phyloP scores from a whole-genome alignment of 2,888 invertebrate genomes.

The Acleris literana region DNA sequence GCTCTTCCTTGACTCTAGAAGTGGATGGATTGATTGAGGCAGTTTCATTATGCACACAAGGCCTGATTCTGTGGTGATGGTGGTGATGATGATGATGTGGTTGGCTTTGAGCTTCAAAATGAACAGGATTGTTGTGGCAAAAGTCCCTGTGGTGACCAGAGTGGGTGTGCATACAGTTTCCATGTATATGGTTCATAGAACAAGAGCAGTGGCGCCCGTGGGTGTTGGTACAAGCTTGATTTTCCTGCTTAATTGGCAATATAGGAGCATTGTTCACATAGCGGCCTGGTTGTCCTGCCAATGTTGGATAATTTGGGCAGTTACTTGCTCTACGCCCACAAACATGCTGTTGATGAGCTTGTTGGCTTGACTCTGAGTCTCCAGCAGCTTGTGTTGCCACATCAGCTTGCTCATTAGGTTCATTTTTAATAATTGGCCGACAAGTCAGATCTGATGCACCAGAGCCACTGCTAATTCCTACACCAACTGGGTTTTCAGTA shows the following conservation, averaged over 20 bases:
- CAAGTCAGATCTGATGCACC: constrained; percentile 41
- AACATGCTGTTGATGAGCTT: constrained; percentile 38
- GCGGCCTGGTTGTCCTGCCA: constrained; percentile 38
- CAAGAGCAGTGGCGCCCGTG: constrained; percentile 42
- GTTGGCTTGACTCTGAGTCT: constrained; percentile 41
- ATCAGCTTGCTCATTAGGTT: constrained; percentile 54
- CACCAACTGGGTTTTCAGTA: constrained; percentile 39
- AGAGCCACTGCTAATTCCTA: constrained; percentile 40
- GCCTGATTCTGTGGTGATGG: constrained; percentile 37
- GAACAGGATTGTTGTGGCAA: constrained; percentile 48
- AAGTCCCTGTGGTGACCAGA: constrained; percentile 44
- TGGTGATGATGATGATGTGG: constrained; percentile 53
- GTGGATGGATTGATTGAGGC: constrained; percentile 42
- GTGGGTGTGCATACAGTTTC: constrained; percentile 44
- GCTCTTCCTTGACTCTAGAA: constrained; percentile 65
- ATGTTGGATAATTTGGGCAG: constrained; percentile 38
- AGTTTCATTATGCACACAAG: constrained; percentile 20
- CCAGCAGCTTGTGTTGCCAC: constrained; percentile 45
- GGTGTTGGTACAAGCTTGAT: constrained; percentile 41
- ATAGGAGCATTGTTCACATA: constrained; percentile 36
- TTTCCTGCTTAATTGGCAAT: constrained; percentile 54
- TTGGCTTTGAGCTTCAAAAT: constrained; percentile 50
- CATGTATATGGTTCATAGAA: constrained; percentile 41
- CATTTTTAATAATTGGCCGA: constrained; percentile 59
- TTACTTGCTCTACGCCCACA: constrained; percentile 41